Conservation (phyloP, 2,888 invertebrate genomes). For the Megamerina dolium region DNA sequence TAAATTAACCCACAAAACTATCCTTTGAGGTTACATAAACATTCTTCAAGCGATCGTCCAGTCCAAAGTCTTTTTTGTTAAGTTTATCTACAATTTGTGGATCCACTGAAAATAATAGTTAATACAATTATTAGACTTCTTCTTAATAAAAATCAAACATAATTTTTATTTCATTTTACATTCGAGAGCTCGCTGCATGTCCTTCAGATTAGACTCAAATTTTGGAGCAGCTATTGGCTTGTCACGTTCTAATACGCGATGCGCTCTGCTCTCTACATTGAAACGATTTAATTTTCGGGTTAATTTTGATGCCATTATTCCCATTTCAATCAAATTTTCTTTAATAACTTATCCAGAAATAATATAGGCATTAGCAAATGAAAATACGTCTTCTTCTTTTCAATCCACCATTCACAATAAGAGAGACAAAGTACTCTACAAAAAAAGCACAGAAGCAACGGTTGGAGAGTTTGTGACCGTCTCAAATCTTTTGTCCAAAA, state of each 20-base stretch:
- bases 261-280: constrained; percentile 72
- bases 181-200: constrained; percentile 59
- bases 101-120: constrained; percentile 44
- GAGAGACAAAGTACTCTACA: too few relatives aligned
- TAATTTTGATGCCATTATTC: constrained; percentile 58
- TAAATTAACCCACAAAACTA: constrained; percentile 50
- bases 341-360: constrained; percentile 12
- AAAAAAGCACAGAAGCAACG: too few relatives aligned
- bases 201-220: constrained; percentile 56
- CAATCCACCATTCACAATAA: too few relatives aligned
- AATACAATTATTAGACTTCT: not conserved
- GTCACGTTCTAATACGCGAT: constrained; percentile 63
- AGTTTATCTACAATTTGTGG: constrained; percentile 59
- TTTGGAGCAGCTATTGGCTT: constrained; percentile 65
- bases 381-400: too few relatives aligned
- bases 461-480: too few relatives aligned
- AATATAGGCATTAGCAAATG: too few relatives aligned
- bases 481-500: too few relatives aligned
- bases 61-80: constrained; percentile 57
- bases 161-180: constrained; percentile 27
- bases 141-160: not conserved
- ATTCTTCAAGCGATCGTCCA: constrained; percentile 61
- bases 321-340: constrained; percentile 52
- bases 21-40: constrained; percentile 69
- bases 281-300: constrained; percentile 59